Evolutionary conservation across 1,140 invertebrate genomes (phyloP), one percentile per base, ranked within the genome.

Genomic region (Nebria ingens): DNA sequence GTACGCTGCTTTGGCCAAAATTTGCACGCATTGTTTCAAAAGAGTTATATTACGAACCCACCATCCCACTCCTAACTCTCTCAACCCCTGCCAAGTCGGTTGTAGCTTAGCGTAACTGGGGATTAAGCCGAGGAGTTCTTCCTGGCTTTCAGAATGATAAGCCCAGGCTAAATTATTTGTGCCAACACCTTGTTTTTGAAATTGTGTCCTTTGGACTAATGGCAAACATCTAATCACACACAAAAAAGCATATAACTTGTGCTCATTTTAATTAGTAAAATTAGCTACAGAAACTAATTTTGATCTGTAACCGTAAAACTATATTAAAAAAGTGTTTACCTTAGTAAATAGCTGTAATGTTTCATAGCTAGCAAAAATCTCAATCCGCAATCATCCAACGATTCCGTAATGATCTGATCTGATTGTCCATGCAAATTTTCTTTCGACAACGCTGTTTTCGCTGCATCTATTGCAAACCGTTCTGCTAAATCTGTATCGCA

Each of bases 151-250:
- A 0, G 95, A 98, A 74, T 99, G 97, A 72, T 95, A 99, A 1
- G 96, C 97, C 97, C 97, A 99, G 9, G 97, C 93, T 12, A 99
- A 77, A 72, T 97, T 93, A 55, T 92, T 89, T 1, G 90, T 89
- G 3, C 87, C 87, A 0, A 99, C 85, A 13, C 97, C 97, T 59
- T 87, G 83, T 55, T 87, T 86, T 66, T 95, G 91, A 55, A 98
- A 83, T 53, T 86, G 79, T 0, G 86, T 84, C 38, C 95, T 77
- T 68, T 98, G 93, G 1, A 82, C 84, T 2, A 94, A 71, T 0
- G 95, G 93, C 21, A 99, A 74, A 65, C 95, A 98, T 3, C 84
- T 76, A 51, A 71, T 74, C n/a, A 57, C n/a, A n/a, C n/a, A 57
- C 19, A 19, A 49, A 49, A n/a, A 49, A n/a, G 17, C 4, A 49